Evolutionary conservation across 2,888 invertebrate genomes (phyloP).

Genomic region (Plebejus anna): DNA sequence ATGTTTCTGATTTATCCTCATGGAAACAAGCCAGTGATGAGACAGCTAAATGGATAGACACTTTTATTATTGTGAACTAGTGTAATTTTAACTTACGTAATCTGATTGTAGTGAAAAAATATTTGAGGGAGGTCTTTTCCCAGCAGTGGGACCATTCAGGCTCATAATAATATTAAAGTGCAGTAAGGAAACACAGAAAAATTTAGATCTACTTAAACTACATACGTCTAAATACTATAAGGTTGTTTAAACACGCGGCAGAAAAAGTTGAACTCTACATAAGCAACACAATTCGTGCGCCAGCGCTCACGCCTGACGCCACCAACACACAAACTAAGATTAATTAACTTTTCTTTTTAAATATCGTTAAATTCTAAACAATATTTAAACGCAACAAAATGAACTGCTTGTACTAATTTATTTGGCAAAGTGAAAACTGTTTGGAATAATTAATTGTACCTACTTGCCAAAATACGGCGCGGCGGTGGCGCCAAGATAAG

Average conservation of each 20-base stretch:
- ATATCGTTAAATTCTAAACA: not conserved
- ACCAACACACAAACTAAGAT: not conserved
- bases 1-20: not conserved
- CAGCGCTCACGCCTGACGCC: too few species aligned
- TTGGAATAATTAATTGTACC: not conserved
- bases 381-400: constrained; percentile 8
- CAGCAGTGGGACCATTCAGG: too few species aligned
- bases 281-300: not conserved
- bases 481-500: not conserved
- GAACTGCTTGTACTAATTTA: not conserved
- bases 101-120: too few species aligned
- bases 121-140: too few species aligned
- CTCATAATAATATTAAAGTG: too few species aligned
- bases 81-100: not conserved
- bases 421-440: not conserved
- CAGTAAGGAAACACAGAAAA: too few species aligned
- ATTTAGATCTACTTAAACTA: too few species aligned
- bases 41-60: not conserved
- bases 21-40: not conserved
- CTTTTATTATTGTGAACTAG: not conserved
- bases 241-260: too few species aligned
- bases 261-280: not conserved
- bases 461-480: not conserved
- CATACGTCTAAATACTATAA: too few species aligned
- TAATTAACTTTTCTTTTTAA: not conserved